Base-by-base conservation (phyloP, 2,113 vertebrate genomes). In the Sterna hirundo region DNA sequence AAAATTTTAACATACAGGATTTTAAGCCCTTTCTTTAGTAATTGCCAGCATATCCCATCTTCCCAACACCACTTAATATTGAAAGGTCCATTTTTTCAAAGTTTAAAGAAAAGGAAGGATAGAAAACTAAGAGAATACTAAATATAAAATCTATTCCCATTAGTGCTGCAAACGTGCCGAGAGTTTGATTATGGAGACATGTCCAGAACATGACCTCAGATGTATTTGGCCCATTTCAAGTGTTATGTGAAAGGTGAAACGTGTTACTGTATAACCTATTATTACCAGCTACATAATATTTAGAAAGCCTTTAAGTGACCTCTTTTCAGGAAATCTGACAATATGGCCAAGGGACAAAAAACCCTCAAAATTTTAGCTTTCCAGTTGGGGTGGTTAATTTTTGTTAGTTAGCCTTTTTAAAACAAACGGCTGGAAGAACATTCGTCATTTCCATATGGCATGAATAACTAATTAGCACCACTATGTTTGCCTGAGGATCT, bases 151-250 rank as follows among this genome's bases (percentile, higher is more conserved):
- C 42, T 93, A 93, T 93, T 96, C 89, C 93, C 81, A 64, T 64
- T 26, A 91, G 72, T 82, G 57, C 69, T 82, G 91, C 83, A 93
- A 95, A 91, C 5, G 3, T 93, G 91, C 86, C 2, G 51, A 91
- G 88, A 78, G 90, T 34, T 36, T 88, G 44, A 55, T 86, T 82
- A 92, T 4, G 55, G 76, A 94, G 80, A 93, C 81, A 40, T 3
- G 69, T 93, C 96, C 94, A 96, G 83, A 96, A 89, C 77, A 84
- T 55, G 94, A 94, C 65, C 60, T 94, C 93, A 95, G 76, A 78
- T 71, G 38, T 34, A 94, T 94, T 14, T 96, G 93, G 91, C 89
- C 91, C 72, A 78, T 95, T 64, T 61, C 2, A 4, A 91, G 72
- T 64, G 64, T 51, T 77, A 55, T 47, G 51, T 95, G 80, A 93